Conservation (phyloP, 2,888 invertebrate genomes). For the Synanthedon myopaeformis region DNA sequence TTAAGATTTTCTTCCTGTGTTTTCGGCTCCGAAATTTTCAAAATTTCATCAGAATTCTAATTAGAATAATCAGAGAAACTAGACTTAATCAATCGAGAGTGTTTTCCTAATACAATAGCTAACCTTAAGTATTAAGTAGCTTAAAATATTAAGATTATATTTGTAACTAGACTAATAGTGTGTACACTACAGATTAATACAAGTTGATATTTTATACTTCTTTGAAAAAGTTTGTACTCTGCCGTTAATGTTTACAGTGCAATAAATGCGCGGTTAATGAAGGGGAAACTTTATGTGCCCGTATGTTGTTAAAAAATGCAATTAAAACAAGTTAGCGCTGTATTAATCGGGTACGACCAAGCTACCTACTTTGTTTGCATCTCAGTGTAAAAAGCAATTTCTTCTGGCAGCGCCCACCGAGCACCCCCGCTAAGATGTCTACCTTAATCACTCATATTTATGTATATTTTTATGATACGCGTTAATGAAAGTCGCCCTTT, state of each 20-base stretch:
- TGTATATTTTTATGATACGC: conserved; percentile 47
- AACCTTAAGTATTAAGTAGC: too few species aligned
- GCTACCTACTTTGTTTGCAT: conserved; percentile 52
- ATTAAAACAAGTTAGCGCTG: conserved; percentile 36
- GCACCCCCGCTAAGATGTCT: conserved; percentile 43
- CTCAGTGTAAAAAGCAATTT: conserved; percentile 43
- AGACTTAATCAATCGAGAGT: too few species aligned
- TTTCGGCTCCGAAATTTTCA: too few species aligned
- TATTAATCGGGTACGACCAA: conserved; percentile 28
- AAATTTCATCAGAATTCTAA: too few species aligned
- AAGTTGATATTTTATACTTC: background rate
- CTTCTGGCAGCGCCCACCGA: conserved; percentile 30
- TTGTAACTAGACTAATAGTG: too few species aligned
- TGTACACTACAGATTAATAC: background rate
- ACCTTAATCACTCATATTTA: conserved; percentile 61
- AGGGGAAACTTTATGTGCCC: conserved; percentile 27
- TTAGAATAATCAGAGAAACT: too few species aligned
- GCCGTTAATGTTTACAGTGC: background rate
- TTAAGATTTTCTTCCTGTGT: too few species aligned
- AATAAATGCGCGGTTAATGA: conserved; percentile 26
- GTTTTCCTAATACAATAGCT: too few species aligned
- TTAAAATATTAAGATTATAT: too few species aligned
- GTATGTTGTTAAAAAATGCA: conserved; percentile 32
- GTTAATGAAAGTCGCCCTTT: conserved; percentile 45
- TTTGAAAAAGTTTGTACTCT: background rate